phyloP scores from a whole-genome alignment of 2,888 invertebrate genomes.

The Drosophila stalkeri region DNA sequence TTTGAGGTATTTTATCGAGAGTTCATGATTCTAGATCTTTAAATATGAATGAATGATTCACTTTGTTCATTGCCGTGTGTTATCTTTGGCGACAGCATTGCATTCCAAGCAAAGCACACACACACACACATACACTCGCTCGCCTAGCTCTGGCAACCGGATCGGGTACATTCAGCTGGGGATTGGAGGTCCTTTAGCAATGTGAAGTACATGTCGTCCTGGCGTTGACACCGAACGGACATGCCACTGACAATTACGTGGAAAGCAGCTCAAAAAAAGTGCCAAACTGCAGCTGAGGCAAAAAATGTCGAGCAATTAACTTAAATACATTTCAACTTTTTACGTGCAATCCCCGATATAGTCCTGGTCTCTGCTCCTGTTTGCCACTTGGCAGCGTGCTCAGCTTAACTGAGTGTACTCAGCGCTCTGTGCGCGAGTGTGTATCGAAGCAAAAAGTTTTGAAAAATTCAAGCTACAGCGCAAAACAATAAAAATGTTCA shows the following conservation, averaged over 20 bases:
- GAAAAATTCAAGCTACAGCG: constrained; percentile 32
- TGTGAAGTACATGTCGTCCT: constrained; percentile 63
- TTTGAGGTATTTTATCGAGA: constrained; percentile 1
- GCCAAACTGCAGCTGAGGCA: constrained; percentile 49
- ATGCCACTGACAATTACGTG: constrained; percentile 75
- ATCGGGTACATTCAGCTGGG: constrained; percentile 30
- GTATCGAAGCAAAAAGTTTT: constrained; percentile 69
- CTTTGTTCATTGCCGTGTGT: constrained; percentile 4
- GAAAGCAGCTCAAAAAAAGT: constrained; percentile 54
- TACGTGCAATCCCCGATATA: constrained; percentile 54
- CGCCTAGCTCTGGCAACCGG: constrained; percentile 26
- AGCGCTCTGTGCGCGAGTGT: constrained; percentile 35
- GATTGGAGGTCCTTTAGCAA: constrained; percentile 49
- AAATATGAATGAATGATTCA: constrained; percentile 36
- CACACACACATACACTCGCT: constrained; percentile 32
- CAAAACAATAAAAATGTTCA: constrained; percentile 60
- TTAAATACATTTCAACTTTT: constrained; percentile 65
- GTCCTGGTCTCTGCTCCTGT: constrained; percentile 50
- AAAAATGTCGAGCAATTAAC: constrained; percentile 72
- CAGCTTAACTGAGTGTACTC: constrained; percentile 8
- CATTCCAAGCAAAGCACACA: constrained; percentile 39
- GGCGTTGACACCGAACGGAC: constrained; percentile 74
- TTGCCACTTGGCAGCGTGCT: constrained; percentile 33
- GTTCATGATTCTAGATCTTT: constrained; percentile 6
- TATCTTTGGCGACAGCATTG: constrained; percentile 56